phyloP scores from a whole-genome alignment of 1,140 invertebrate species.

The Listronotus oregonensis region DNA sequence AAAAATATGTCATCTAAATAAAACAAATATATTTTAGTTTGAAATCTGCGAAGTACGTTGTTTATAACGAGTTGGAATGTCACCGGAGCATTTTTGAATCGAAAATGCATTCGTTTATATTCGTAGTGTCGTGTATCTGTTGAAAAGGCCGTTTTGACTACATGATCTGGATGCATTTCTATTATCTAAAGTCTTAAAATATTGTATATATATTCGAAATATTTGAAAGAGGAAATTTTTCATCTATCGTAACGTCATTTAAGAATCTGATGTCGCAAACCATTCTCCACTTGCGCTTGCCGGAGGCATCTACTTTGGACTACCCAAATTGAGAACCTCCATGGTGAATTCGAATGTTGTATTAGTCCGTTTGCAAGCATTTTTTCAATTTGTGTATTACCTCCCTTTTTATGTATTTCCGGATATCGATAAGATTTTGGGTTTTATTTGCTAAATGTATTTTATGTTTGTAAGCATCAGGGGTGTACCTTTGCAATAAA shows the following conservation, averaged over 20 bases:
- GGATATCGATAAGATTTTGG: conserved; percentile 33
- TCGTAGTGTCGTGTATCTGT: conserved; percentile 54
- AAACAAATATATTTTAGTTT: conserved; percentile 39
- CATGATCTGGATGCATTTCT: conserved; percentile 45
- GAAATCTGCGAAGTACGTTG: conserved; percentile 48
- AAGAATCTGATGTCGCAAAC: conserved; percentile 56
- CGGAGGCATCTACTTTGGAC: neutral
- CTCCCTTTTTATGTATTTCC: conserved; percentile 28
- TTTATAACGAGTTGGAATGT: conserved; percentile 58
- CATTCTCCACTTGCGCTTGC: conserved; percentile 45
- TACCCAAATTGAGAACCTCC: too few relatives aligned
- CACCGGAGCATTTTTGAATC: conserved; percentile 54
- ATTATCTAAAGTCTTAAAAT: conserved; percentile 58
- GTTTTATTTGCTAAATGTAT: conserved; percentile 32
- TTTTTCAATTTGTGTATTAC: conserved; percentile 25
- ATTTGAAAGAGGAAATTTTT: conserved; percentile 60
- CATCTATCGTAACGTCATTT: conserved; percentile 54
- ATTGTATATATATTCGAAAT: conserved; percentile 50
- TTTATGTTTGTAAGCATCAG: conserved; percentile 35
- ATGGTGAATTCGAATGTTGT: too few relatives aligned
- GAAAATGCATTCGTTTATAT: conserved; percentile 53
- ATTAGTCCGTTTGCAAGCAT: too few relatives aligned
- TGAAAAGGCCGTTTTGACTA: conserved; percentile 54
- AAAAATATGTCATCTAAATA: conserved; percentile 41
- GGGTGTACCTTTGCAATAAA: conserved; percentile 25